Conservation (phyloP, 2,797 vertebrate genomes). For the Petrocephalus schoutedeni region DNA sequence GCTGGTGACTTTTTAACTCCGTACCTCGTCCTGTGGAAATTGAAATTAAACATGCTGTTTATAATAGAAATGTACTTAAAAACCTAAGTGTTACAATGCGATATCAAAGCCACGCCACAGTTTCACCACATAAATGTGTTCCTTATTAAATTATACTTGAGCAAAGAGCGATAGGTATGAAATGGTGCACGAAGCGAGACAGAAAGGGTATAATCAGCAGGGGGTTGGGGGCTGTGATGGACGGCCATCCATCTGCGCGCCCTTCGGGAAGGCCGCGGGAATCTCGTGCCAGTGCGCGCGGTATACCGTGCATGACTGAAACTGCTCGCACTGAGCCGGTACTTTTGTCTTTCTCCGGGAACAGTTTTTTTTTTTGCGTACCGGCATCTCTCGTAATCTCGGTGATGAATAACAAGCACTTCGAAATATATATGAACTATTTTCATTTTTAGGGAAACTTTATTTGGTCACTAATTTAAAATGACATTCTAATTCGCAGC, state of each 20-base stretch:
- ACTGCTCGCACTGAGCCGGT: too few relatives aligned
- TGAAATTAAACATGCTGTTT: neutral
- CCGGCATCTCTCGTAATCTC: too few relatives aligned
- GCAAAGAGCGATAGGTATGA: slow-evolving; percentile 8
- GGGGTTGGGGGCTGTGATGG: neutral
- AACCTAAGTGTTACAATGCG: slow-evolving; percentile 16
- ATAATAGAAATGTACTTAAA: neutral
- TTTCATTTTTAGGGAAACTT: neutral
- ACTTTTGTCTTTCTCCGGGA: too few relatives aligned
- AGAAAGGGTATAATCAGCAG: neutral
- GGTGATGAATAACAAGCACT: too few relatives aligned
- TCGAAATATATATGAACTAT: neutral
- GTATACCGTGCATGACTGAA: too few relatives aligned
- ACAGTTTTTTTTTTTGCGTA: too few relatives aligned
- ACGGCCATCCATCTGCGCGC: too few relatives aligned
- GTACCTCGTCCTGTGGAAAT: neutral
- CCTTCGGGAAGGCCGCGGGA: neutral
- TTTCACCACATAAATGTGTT: neutral
- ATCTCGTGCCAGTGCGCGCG: neutral
- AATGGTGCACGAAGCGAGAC: neutral
- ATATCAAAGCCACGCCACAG: neutral
- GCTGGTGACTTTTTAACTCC: neutral
- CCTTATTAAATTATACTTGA: slow-evolving; percentile 19
- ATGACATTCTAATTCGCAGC: neutral
- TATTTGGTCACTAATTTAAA: neutral